phyloP scores from a whole-genome alignment of 2,888 invertebrate genomes.

The Colostygia pectinataria region DNA sequence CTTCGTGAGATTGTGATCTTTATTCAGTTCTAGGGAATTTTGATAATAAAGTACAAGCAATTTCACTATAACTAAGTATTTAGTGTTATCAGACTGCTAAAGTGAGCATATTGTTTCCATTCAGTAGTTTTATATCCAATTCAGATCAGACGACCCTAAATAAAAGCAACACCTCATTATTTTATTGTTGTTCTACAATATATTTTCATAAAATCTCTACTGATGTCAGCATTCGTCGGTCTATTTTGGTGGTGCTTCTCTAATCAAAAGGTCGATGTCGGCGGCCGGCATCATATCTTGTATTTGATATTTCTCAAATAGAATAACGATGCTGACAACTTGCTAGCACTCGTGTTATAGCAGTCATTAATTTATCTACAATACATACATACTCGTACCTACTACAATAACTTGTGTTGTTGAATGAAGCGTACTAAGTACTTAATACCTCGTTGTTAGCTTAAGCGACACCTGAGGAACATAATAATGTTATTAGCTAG shows the following conservation, averaged over 20 bases:
- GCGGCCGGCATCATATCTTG: slow-evolving; percentile 26
- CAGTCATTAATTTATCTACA: slow-evolving; percentile 19
- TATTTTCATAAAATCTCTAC: not conserved
- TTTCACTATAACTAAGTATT: too few species aligned
- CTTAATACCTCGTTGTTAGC: slow-evolving; percentile 49
- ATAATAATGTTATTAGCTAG: slow-evolving; percentile 54
- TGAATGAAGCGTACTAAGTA: slow-evolving; percentile 29
- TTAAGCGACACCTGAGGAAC: slow-evolving; percentile 48
- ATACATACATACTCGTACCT: not conserved
- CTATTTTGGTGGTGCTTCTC: slow-evolving; percentile 38
- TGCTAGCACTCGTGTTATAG: slow-evolving; percentile 22
- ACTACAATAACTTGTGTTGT: slow-evolving; percentile 17
- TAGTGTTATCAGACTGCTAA: too few species aligned
- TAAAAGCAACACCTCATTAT: too few species aligned
- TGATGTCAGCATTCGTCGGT: slow-evolving; percentile 26
- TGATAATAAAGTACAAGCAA: too few species aligned
- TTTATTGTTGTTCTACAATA: too few species aligned
- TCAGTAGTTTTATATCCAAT: too few species aligned
- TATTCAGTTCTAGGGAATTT: too few species aligned
- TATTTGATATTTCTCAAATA: slow-evolving; percentile 30
- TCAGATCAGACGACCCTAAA: too few species aligned
- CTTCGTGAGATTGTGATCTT: too few species aligned
- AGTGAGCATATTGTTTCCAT: too few species aligned
- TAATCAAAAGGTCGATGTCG: slow-evolving; percentile 47
- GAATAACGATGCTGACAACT: slow-evolving; percentile 23